Evolutionary conservation across 2,113 vertebrate genomes (phyloP).

Genomic region (Lepus americanus): DNA sequence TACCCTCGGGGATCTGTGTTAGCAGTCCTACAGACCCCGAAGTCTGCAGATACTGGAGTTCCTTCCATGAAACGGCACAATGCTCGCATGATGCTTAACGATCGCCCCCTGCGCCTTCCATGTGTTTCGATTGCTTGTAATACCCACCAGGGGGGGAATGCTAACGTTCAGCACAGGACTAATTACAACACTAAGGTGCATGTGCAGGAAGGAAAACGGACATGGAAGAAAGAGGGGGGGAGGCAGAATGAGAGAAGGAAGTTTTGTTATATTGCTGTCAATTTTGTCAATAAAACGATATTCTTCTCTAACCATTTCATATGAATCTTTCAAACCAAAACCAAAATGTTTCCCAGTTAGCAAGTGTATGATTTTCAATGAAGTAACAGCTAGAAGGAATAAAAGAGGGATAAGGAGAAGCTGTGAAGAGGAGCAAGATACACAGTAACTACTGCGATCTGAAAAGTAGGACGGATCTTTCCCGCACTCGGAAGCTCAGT

Average conservation of each 20-base stretch:
- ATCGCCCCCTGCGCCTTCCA: no score
- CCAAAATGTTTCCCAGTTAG: background rate
- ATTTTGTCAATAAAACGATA: background rate
- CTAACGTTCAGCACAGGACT: no score
- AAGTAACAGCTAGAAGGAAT: background rate
- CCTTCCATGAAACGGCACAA: no score
- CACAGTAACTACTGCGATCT: background rate
- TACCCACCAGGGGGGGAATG: no score
- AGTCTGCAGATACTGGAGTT: no score
- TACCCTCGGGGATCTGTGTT: no score
- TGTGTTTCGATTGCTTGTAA: no score
- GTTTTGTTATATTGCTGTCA: background rate
- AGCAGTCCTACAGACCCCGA: no score
- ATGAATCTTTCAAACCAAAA: background rate
- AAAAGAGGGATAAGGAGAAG: background rate
- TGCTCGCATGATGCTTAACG: no score
- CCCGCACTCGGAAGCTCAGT: background rate
- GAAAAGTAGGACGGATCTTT: background rate
- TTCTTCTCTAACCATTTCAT: background rate
- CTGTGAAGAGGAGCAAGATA: no score
- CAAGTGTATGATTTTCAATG: background rate
- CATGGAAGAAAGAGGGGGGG: fast-evolving
- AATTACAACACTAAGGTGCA: no score
- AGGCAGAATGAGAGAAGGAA: background rate
- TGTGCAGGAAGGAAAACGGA: background rate